These are phyloP conservation scores for Anastrepha obliqua DNA, from an alignment of 1,140 invertebrate genomes.

Conservation along the genomic window DNA sequence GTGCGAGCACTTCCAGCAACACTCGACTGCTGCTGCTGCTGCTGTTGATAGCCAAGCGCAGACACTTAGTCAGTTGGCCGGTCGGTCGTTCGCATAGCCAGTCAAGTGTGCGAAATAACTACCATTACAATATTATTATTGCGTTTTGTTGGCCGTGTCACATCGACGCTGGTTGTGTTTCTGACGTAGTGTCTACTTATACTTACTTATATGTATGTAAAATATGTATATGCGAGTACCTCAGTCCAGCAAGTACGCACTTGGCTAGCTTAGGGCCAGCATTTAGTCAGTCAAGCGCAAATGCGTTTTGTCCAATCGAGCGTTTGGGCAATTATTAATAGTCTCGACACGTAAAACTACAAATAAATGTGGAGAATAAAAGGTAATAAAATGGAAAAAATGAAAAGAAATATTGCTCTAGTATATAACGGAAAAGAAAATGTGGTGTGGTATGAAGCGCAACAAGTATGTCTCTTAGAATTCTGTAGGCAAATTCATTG, in stretches of 20 bases:
- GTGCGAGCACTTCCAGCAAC: not conserved
- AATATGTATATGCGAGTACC: not conserved
- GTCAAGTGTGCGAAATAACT: constrained; percentile 48
- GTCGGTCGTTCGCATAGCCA: not conserved
- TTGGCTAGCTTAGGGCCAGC: not conserved
- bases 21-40: not conserved
- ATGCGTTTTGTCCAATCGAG: constrained; percentile 41
- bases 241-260: not conserved
- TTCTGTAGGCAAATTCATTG: not conserved
- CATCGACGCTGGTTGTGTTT: not conserved
- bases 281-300: constrained; percentile 6
- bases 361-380: constrained; percentile 41
- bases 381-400: not conserved
- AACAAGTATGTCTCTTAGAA: too few relatives aligned
- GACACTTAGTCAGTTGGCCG: not conserved
- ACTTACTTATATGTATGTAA: not conserved
- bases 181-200: constrained; percentile 5
- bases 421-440: too few relatives aligned
- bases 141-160: constrained; percentile 10
- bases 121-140: constrained; percentile 40
- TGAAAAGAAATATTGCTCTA: not conserved
- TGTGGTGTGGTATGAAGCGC: too few relatives aligned
- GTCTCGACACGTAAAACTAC: constrained; percentile 40
- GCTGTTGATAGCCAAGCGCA: not conserved
- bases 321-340: constrained; percentile 51